Conservation (phyloP, 2,797 vertebrate species). For the Myoxocephalus aenaeus region DNA sequence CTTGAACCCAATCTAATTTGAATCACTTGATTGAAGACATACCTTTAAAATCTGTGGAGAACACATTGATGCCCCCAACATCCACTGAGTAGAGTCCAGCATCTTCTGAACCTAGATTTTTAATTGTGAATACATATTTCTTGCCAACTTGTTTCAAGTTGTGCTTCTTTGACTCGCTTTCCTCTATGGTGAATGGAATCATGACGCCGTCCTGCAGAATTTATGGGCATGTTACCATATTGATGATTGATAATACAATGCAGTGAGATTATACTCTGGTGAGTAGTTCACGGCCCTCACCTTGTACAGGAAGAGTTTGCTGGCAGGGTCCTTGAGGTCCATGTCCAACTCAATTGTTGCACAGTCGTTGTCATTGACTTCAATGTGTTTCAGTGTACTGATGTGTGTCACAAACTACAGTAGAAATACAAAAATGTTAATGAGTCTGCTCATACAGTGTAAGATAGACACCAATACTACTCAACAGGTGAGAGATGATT, state of each 20-base stretch:
- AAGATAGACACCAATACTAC: background rate
- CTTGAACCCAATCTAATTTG: background rate
- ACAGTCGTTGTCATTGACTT: conserved; percentile 78
- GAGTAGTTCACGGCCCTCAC: conserved; percentile 73
- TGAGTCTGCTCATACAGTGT: background rate
- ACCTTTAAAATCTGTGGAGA: conserved; percentile 91
- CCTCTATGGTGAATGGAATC: conserved; percentile 81
- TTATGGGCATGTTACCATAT: background rate
- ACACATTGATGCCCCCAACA: conserved; percentile 88
- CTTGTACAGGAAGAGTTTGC: conserved; percentile 91
- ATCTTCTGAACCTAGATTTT: conserved; percentile 84
- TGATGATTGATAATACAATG: background rate
- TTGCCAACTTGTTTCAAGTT: conserved; percentile 86
- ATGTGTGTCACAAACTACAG: conserved; percentile 85
- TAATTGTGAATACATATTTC: conserved; percentile 86
- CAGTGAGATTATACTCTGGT: background rate
- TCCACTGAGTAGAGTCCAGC: conserved; percentile 91
- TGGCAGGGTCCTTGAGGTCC: conserved; percentile 87
- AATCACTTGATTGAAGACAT: conserved; percentile 30
- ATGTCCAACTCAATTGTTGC: conserved; percentile 90
- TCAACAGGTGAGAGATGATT: background rate
- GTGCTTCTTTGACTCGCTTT: conserved; percentile 76
- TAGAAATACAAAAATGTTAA: background rate
- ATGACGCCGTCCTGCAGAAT: conserved; percentile 86
- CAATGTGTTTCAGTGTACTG: conserved; percentile 85